These are phyloP conservation scores for Myiotriccus ornatus DNA, from an alignment of 2,797 vertebrate genomes.

Conservation along the genomic window DNA sequence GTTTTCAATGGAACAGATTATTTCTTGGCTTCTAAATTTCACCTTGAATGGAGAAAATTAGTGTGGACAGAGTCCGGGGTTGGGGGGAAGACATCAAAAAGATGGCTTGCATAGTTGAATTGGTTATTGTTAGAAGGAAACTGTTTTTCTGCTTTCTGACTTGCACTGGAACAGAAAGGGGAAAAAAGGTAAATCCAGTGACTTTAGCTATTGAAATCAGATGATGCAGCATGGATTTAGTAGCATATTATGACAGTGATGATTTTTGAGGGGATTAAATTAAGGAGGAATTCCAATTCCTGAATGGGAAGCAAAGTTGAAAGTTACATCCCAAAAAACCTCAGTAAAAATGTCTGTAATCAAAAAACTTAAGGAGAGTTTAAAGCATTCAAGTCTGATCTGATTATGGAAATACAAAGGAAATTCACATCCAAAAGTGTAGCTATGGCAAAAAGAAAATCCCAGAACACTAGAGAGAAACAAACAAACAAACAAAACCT, in stretches of 20 bases:
- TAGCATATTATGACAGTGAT: neutral
- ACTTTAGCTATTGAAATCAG: neutral
- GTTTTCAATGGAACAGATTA: neutral
- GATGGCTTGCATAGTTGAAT: neutral
- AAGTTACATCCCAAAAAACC: neutral
- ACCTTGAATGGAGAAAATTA: neutral
- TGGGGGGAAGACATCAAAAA: neutral
- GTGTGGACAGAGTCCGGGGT: neutral
- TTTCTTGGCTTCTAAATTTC: constrained; percentile 3
- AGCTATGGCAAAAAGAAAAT: neutral
- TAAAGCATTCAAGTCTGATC: neutral
- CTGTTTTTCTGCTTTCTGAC: neutral
- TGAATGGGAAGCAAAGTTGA: neutral
- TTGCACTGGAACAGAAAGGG: neutral
- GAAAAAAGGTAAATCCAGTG: neutral
- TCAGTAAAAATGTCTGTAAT: neutral
- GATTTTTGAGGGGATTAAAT: neutral
- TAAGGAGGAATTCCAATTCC: neutral
- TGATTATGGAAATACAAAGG: neutral
- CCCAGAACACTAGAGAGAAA: neutral
- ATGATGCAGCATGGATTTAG: neutral
- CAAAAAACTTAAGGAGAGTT: neutral
- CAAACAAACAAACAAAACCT: neutral
- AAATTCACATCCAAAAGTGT: neutral
- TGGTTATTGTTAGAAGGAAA: neutral